phyloP scores from a whole-genome alignment of 2,888 invertebrate genomes.

The Stenotaenia linearis region DNA sequence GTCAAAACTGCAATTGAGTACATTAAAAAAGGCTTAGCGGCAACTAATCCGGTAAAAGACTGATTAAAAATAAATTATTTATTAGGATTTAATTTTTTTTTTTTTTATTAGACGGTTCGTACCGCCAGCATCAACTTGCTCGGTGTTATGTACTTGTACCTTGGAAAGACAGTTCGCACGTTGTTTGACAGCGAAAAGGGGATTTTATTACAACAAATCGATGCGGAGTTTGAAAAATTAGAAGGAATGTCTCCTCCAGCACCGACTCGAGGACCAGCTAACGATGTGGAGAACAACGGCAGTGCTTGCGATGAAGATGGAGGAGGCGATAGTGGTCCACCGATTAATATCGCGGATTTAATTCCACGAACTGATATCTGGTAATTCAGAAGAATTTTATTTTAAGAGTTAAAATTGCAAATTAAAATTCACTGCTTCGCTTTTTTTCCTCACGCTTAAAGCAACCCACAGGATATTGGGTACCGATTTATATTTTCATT shows the following conservation, averaged over 20 bases:
- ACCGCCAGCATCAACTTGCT: conserved; percentile 67
- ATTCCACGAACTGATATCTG: conserved; percentile 72
- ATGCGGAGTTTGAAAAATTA: conserved; percentile 73
- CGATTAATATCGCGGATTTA: conserved; percentile 59
- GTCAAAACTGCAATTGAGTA: conserved; percentile 67
- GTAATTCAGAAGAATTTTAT: conserved; percentile 36
- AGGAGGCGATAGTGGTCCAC: conserved; percentile 46
- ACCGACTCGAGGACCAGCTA: conserved; percentile 59
- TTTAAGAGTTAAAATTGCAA: neutral
- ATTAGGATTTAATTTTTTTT: neutral
- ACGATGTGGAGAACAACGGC: conserved; percentile 47
- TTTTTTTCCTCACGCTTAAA: conserved; percentile 1
- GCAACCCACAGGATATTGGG: conserved; percentile 29
- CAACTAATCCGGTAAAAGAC: conserved; percentile 74
- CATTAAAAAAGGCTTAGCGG: conserved; percentile 74
- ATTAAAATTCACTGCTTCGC: neutral
- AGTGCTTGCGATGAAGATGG: conserved; percentile 51
- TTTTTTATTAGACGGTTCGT: conserved; percentile 57
- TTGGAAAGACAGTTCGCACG: conserved; percentile 66
- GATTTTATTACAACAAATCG: conserved; percentile 73
- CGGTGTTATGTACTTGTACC: conserved; percentile 72
- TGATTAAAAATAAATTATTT: conserved; percentile 38
- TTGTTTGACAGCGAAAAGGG: conserved; percentile 85
- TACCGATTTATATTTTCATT: conserved; percentile 53
- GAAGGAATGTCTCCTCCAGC: conserved; percentile 66